Conservation (phyloP, 2,888 invertebrate species). For the Heliconius aoede region DNA sequence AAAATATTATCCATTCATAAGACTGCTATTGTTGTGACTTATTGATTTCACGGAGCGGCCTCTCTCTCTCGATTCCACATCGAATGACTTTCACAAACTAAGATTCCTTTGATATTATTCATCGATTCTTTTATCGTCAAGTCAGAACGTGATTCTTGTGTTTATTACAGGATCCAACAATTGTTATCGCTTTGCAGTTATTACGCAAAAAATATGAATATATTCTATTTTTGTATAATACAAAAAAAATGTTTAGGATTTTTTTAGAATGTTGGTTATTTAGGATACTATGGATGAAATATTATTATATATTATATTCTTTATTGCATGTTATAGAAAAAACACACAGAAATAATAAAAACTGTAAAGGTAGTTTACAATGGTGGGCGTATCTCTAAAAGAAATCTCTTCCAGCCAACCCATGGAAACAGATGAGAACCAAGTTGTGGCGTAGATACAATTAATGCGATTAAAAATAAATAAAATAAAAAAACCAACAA, state of each 20-base stretch:
- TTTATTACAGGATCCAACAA: constrained; percentile 31
- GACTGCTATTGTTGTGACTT: constrained; percentile 44
- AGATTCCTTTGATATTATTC: constrained; percentile 46
- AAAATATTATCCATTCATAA: constrained; percentile 43
- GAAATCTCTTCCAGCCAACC: too few relatives aligned
- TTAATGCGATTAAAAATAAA: too few relatives aligned
- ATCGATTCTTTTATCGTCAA: constrained; percentile 43
- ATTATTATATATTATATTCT: too few relatives aligned
- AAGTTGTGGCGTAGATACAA: too few relatives aligned
- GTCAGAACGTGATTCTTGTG: constrained; percentile 40
- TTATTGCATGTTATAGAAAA: too few relatives aligned
- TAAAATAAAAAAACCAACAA: too few relatives aligned
- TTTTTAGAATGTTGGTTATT: too few relatives aligned
- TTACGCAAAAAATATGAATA: not conserved
- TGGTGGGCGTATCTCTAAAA: too few relatives aligned
- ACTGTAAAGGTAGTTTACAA: too few relatives aligned
- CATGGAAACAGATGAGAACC: too few relatives aligned
- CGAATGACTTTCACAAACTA: constrained; percentile 46
- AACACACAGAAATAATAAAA: too few relatives aligned
- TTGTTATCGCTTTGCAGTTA: constrained; percentile 27
- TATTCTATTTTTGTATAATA: not conserved
- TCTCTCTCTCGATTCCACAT: constrained; percentile 41
- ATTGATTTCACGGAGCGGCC: constrained; percentile 43
- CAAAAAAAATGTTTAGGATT: too few relatives aligned
- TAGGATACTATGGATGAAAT: not conserved